Base-by-base conservation (phyloP, 2,888 invertebrate genomes). In the Rhogogaster chlorosoma region DNA sequence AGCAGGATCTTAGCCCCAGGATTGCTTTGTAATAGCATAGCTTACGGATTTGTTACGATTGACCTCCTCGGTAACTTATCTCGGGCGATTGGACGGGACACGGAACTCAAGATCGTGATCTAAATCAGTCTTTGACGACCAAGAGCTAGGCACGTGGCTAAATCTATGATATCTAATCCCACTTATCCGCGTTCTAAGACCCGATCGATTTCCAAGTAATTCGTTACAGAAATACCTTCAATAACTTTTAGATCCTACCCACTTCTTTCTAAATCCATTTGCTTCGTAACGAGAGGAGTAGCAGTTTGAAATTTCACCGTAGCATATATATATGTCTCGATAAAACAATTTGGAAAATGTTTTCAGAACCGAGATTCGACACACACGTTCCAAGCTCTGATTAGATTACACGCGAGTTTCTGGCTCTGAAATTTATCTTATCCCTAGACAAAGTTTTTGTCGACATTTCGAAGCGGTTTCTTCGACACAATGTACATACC, bases 31-130 rank as follows among this genome's bases (percentile, higher is more conserved):
- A 73, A 77, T 49, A 29, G 77, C 36, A 53, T 53, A 53, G 38
- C 61, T 53, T 22, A 38, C n/a, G 38, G 57, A 80, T 80, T 80
- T 61, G 80, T 61, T 80, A 80, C 80, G 80, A 80, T 80, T 80
- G 80, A 80, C 80, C 80, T 80, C 53, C 10, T 77, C 29, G 49
- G n/a, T 29, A 18, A 53, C 49, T 45, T 45, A 38, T 49, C 75
- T 45, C 18, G 29, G 42, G 18, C 75, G 45, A 57, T 45, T 80
- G 22, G 22, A 61, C 57, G 38, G 32, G 38, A 80, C 36, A 49
- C 67, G 67, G 67, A 67, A 67, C 67, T 32, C 32, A 32, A 32
- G 67, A 67, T 67, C 67, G 67, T 67, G 67, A 67, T 67, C 29
- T 18, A 67, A 32, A 32, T 67, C 32, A 32, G 32, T 67, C 32